Evolutionary conservation across 2,797 vertebrate genomes (phyloP).

Genomic region (Oophaga sylvatica): DNA sequence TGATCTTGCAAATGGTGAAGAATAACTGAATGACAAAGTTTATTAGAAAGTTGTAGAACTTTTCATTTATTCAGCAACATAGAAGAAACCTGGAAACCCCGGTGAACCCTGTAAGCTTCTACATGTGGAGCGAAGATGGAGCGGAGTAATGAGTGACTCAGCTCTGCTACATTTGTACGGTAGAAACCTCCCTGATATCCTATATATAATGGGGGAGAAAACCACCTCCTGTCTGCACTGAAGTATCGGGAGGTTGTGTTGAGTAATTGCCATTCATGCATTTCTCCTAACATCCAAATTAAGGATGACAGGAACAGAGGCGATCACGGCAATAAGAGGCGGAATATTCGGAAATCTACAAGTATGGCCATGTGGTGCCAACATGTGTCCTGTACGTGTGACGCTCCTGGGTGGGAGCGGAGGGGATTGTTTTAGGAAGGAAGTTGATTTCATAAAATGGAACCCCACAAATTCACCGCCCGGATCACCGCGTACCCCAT

Average conservation of each 20-base stretch:
- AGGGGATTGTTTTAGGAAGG: conserved; percentile 32
- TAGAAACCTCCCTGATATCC: background rate
- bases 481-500: background rate
- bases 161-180: too few species aligned
- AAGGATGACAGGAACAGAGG: background rate
- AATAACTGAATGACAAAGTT: too few species aligned
- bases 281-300: background rate
- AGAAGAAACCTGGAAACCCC: too few species aligned
- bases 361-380: conserved; percentile 11
- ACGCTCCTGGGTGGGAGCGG: background rate
- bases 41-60: too few species aligned
- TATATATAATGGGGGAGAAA: background rate
- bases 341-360: background rate
- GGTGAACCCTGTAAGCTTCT: too few species aligned
- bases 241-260: background rate
- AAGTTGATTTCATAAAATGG: conserved; percentile 16
- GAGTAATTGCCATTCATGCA: background rate
- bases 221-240: background rate
- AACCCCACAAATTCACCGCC: background rate
- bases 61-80: too few species aligned
- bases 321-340: background rate
- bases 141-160: too few species aligned
- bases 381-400: conserved; percentile 24
- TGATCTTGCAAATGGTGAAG: too few species aligned
- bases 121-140: too few species aligned